Conservation (phyloP, 2,888 invertebrate species). For the Hydroisotoma schaefferi region DNA sequence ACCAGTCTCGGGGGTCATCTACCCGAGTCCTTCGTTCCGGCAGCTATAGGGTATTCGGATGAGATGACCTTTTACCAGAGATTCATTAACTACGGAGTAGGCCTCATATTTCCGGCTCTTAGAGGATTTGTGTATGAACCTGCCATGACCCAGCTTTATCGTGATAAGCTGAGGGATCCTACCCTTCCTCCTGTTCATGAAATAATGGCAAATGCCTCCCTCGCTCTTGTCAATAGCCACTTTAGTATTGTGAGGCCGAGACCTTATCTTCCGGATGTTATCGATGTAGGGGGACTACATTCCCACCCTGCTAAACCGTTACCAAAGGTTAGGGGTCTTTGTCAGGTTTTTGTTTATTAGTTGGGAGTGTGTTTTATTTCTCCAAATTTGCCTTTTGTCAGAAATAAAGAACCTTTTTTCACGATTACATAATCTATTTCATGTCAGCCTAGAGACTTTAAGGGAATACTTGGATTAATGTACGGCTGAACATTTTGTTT, state of each 20-base stretch:
- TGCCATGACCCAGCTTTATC: conserved; percentile 18
- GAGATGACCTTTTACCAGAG: conserved; percentile 48
- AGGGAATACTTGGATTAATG: no score
- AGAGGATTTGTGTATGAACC: conserved; percentile 51
- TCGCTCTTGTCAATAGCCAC: conserved; percentile 45
- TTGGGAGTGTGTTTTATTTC: background rate
- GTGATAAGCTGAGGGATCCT: conserved; percentile 24
- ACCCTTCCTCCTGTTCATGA: conserved; percentile 37
- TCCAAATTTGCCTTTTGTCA: background rate
- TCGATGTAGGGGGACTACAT: conserved; percentile 49
- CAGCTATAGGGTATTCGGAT: conserved; percentile 44
- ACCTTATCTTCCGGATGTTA: conserved; percentile 43
- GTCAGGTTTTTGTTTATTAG: no score
- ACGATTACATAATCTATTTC: no score
- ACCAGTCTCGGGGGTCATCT: conserved; percentile 37
- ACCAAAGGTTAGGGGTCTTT: conserved; percentile 39
- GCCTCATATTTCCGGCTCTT: conserved; percentile 51
- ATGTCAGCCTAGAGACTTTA: no score
- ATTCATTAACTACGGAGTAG: conserved; percentile 45
- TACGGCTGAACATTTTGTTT: background rate
- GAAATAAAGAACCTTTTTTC: no score
- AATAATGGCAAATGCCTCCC: conserved; percentile 40
- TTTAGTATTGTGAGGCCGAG: conserved; percentile 30
- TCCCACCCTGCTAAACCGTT: conserved; percentile 44
- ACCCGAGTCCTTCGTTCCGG: conserved; percentile 50